Percentiles rank a stretch among this genome's conserved stretches.
phyloP scores from a whole-genome alignment of 1,140 invertebrate species.

The Listronotus oregonensis region DNA sequence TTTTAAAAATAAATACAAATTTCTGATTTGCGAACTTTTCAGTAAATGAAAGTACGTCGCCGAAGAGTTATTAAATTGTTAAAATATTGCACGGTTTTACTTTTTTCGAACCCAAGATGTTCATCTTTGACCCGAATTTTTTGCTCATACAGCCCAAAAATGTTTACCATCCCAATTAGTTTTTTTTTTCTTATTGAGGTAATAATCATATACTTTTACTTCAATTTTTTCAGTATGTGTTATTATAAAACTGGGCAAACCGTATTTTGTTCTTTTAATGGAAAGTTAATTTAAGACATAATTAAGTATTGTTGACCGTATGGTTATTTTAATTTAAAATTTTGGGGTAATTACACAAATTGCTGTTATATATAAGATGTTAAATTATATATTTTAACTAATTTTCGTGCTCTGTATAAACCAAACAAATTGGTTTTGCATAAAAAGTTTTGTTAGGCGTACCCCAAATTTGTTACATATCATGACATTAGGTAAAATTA shows the following conservation, averaged over 20 bases:
- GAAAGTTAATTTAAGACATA: constrained; percentile 19
- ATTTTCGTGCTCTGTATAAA: too few relatives aligned
- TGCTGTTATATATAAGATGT: background rate
- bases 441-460: too few relatives aligned
- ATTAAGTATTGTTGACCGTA: constrained; percentile 6
- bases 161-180: constrained; percentile 11
- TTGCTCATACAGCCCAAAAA: background rate
- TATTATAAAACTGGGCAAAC: constrained; percentile 8
- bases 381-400: constrained; percentile 4
- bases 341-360: constrained; percentile 8
- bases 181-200: constrained; percentile 9
- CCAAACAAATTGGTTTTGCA: too few relatives aligned
- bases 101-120: constrained; percentile 9
- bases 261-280: constrained; percentile 10
- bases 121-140: constrained; percentile 21
- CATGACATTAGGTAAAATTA: too few relatives aligned
- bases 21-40: constrained; percentile 5
- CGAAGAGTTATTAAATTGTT: constrained; percentile 3
- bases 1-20: background rate
- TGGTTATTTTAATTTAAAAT: background rate
- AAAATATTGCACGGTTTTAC: constrained; percentile 16
- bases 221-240: constrained; percentile 7
- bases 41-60: constrained; percentile 19
- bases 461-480: too few relatives aligned
- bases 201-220: constrained; percentile 22